Evolutionary conservation across 2,797 vertebrate species (phyloP), one percentile per base, ranked within the genome.

Genomic region (Anisognathus igniventris): DNA sequence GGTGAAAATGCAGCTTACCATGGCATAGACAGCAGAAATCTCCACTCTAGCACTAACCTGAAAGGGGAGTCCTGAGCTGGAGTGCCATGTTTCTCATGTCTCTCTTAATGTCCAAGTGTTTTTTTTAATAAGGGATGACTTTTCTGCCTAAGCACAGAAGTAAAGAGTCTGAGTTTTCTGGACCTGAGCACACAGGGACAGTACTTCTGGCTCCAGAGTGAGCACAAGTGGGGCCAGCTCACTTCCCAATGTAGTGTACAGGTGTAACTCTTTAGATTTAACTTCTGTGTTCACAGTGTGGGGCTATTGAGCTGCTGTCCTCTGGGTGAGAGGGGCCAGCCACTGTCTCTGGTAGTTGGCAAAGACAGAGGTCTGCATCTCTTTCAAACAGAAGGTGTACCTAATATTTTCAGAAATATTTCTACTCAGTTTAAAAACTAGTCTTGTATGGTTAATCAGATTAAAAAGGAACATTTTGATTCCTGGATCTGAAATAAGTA

Each of bases 181-280:
- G 14, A 53, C 5, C 37, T 88, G 62, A 73, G 12, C 24, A 61
- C 24, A 54, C 11, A 33, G 12, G 23, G 7, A 23, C 39, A 56
- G 31, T 57, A 60, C 20, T 90, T 70, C 18, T 57, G 23, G n/a
- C 58, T 82, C 42, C n/a, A 72, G 35, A 60, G 33, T 35, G 45
- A 25, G 24, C 27, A 42, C 0, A 3, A 16, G 14, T 51, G 9
- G 33, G n/a, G 17, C 8, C 44, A 84, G 25, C 33, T 73, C 23
- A 54, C 23, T n/a, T 14, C 35, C 70, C 5, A 3, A 3, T 60
- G 23, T 16, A 31, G 12, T 0, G 1, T n/a, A n/a, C 18, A 54
- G 15, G 14, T 66, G 17, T 62, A 70, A 62, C 44, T 31, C 51
- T 28, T 67, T 12, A 53, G 31, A 28, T 18, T 47, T 51, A 48